Evolutionary conservation across 2,888 invertebrate species (phyloP).

Genomic region (Psococerastis gibbosa): DNA sequence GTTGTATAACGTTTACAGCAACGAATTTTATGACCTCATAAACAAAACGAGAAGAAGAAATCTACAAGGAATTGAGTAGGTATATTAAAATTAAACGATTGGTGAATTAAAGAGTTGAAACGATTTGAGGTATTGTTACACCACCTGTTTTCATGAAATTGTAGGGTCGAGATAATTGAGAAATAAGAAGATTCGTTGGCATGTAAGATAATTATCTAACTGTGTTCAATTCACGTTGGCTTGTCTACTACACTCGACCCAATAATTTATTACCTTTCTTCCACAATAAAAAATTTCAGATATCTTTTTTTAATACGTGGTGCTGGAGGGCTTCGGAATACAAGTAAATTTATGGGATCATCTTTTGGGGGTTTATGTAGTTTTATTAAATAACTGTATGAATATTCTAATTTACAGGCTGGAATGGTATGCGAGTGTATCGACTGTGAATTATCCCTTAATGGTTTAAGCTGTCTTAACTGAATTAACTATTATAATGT

Average conservation of each 20-base stretch:
- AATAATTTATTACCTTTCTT: conserved; percentile 11
- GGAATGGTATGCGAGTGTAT: too few species aligned
- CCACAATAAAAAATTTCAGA: conserved; percentile 10
- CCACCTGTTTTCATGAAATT: conserved; percentile 10
- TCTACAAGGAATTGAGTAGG: not conserved
- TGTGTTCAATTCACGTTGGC: too few species aligned
- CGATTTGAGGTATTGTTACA: not conserved
- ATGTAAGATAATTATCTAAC: conserved; percentile 8
- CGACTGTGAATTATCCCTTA: too few species aligned
- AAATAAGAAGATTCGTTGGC: conserved; percentile 6
- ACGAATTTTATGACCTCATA: too few species aligned
- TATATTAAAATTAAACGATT: not conserved
- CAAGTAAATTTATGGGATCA: conserved; percentile 7
- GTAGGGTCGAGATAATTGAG: conserved; percentile 1
- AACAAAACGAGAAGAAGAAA: too few species aligned
- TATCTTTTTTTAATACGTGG: conserved; percentile 10
- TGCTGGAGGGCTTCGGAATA: conserved; percentile 2
- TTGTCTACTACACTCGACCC: conserved; percentile 7
- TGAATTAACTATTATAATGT: too few species aligned
- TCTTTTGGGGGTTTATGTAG: conserved; percentile 7
- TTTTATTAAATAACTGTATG: conserved; percentile 7
- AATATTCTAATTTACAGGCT: not conserved
- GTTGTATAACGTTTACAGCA: too few species aligned
- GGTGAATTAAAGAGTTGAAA: not conserved
- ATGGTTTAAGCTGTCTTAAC: too few species aligned